Evolutionary conservation across 2,113 vertebrate genomes (phyloP), one percentile per base, ranked within the genome.

Genomic region (Dicerorhinus sumatrensis): DNA sequence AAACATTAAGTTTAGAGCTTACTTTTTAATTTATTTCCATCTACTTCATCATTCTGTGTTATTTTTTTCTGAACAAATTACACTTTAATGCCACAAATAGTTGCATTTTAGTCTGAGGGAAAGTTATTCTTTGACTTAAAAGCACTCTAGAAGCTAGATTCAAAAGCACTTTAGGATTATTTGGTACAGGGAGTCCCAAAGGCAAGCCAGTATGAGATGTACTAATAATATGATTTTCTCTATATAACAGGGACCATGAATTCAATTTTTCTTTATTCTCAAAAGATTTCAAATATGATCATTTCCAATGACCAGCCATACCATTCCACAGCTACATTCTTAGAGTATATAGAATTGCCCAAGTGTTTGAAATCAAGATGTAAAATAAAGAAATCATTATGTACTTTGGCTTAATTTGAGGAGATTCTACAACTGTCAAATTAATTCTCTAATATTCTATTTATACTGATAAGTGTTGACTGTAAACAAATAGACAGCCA

Each of bases 401-500:
- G 36, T 65, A 72, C 18, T 72, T 36, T 75, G 13, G 7, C 54
- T 96, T 58, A 72, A 48, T 58, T 67, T 77, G 5, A 11, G 67
- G 13, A 80, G 33, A 80, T 65, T 46, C 20, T 86, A 25, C 14
- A 86, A 76, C 85, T 27, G 72, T 31, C 60, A 63, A 58, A 88
- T 97, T 94, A 91, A 97, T 98, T 18, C 58, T 96, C 29, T 56
- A 6, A 51, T 92, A 33, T 42, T 76, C 13, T 97, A 79, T 77
- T 96, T 96, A n/a, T 95, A 96, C 69, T 70, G 48, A 54, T 54
- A 54, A 54, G 51, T 54, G 13, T 54, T 54, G 14, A 54, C 51
- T 3, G 13, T 1, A 54, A 54, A 54, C 51, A 54, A 54, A 54
- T 54, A 54, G 48, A 48, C 48, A 48, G 51, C 51, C 13, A 54